Conservation (phyloP, 2,113 vertebrate species). For the human region DNA sequence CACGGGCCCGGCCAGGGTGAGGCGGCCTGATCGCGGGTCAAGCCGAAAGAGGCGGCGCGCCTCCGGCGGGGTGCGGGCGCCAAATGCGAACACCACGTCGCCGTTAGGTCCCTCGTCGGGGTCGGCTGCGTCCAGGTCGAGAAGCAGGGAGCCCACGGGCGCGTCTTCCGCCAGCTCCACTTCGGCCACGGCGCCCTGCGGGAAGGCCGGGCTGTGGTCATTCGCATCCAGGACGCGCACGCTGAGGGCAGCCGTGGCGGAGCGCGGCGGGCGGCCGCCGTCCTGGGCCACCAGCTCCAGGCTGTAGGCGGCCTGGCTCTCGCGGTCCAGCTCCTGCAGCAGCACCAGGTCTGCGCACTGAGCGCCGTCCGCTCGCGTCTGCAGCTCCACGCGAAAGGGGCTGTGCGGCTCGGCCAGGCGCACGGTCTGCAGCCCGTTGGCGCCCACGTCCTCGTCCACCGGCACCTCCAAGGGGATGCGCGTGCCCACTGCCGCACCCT, state of each 20-base stretch:
- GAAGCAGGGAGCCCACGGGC: slow-evolving; percentile 87
- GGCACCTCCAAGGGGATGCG: slow-evolving; percentile 93
- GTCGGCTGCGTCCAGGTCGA: slow-evolving; percentile 91
- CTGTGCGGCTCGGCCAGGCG: slow-evolving; percentile 92
- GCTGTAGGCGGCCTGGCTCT: slow-evolving; percentile 90
- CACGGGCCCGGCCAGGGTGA: slow-evolving; percentile 89
- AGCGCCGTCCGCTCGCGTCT: slow-evolving; percentile 94
- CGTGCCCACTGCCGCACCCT: slow-evolving; percentile 91
- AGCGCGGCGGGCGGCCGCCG: slow-evolving; percentile 89
- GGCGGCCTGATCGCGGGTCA: slow-evolving; percentile 90
- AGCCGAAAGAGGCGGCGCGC: slow-evolving; percentile 93
- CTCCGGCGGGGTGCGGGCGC: slow-evolving; percentile 90
- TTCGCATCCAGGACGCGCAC: slow-evolving; percentile 95
- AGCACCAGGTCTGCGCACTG: slow-evolving; percentile 96
- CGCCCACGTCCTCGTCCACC: slow-evolving; percentile 92
- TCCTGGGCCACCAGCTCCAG: slow-evolving; percentile 94
- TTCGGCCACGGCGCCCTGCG: slow-evolving; percentile 88
- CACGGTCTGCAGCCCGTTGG: slow-evolving; percentile 95
- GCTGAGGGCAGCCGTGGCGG: slow-evolving; percentile 90
- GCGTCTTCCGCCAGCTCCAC: slow-evolving; percentile 94
- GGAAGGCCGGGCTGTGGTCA: slow-evolving; percentile 95
- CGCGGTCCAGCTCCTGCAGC: slow-evolving; percentile 94
- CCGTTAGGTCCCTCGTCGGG: slow-evolving; percentile 94
- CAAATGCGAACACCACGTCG: slow-evolving; percentile 92
- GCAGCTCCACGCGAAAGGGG: slow-evolving; percentile 94